phyloP scores from a whole-genome alignment of 2,113 vertebrate species.

The Paradoxurus hermaphroditus region DNA sequence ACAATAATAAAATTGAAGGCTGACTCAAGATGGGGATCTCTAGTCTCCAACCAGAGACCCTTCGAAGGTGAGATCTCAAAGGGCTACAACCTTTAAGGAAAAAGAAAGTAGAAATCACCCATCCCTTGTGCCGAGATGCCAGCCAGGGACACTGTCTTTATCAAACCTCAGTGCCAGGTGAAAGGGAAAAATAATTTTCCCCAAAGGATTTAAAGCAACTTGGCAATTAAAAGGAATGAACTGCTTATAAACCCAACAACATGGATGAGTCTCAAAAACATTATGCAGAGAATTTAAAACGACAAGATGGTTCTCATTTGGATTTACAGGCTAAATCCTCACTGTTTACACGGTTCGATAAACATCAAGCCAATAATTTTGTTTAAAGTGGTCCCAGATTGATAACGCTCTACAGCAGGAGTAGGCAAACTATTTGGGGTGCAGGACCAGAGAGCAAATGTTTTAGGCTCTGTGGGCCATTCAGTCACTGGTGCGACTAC shows the following conservation, averaged over 20 bases:
- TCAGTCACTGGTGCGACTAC: background rate
- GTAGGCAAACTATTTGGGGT: background rate
- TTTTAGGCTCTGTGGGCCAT: background rate
- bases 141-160: background rate
- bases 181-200: background rate
- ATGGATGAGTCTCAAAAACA: background rate
- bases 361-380: background rate
- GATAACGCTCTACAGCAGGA: background rate
- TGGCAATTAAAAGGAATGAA: slow-evolving; percentile 26
- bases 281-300: slow-evolving; percentile 6
- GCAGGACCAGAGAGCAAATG: background rate
- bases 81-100: background rate
- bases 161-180: background rate
- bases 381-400: background rate
- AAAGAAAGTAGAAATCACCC: background rate
- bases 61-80: background rate
- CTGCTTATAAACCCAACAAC: background rate
- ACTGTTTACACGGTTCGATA: background rate
- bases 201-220: slow-evolving; percentile 23
- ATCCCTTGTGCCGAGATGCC: background rate
- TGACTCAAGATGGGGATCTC: background rate
- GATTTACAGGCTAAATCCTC: background rate
- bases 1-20: background rate
- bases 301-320: background rate
- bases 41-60: background rate